phyloP scores from a whole-genome alignment of 2,113 vertebrate genomes.

The Chitala chitala region DNA sequence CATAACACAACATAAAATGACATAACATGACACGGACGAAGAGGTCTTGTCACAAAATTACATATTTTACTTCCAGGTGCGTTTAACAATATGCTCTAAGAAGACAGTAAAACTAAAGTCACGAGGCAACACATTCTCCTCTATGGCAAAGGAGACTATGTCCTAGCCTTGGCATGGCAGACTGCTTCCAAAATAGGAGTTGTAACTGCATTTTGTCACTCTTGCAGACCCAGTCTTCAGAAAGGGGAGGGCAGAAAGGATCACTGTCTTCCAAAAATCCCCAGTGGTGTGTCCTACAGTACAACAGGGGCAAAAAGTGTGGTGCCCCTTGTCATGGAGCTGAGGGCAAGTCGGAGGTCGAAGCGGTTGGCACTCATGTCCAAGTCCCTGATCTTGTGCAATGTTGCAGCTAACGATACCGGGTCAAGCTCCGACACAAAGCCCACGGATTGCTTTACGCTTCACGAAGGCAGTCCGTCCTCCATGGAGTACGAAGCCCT shows the following conservation, averaged over 20 bases:
- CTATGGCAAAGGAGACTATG: slow-evolving; percentile 39
- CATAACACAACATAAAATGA: no score
- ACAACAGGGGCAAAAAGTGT: slow-evolving; percentile 50
- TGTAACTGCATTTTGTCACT: slow-evolving; percentile 65
- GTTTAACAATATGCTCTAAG: no score
- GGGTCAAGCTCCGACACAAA: slow-evolving; percentile 68
- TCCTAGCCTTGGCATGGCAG: slow-evolving; percentile 33
- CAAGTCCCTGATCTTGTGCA: slow-evolving; percentile 82
- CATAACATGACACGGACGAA: no score
- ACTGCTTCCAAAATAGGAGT: slow-evolving; percentile 43
- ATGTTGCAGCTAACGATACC: slow-evolving; percentile 69
- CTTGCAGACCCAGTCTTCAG: slow-evolving; percentile 63
- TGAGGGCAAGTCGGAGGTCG: slow-evolving; percentile 14
- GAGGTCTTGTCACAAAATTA: no score
- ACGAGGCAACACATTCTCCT: slow-evolving; percentile 21
- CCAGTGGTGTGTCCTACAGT: no score
- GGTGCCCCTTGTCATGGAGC: slow-evolving; percentile 70
- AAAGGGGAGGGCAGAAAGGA: slow-evolving; percentile 42
- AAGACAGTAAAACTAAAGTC: slow-evolving; percentile 15
- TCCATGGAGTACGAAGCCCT: not conserved
- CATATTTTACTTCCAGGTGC: no score
- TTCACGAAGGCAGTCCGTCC: slow-evolving; percentile 27
- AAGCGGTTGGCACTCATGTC: not conserved
- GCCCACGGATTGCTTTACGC: slow-evolving; percentile 2
- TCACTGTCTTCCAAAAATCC: slow-evolving; percentile 37